A percentile compares a stretch with the other conserved stretches of the same genome.
These are phyloP conservation scores for Didymodactylos carnosus DNA, from an alignment of 2,888 invertebrate species.

Conservation along the genomic window DNA sequence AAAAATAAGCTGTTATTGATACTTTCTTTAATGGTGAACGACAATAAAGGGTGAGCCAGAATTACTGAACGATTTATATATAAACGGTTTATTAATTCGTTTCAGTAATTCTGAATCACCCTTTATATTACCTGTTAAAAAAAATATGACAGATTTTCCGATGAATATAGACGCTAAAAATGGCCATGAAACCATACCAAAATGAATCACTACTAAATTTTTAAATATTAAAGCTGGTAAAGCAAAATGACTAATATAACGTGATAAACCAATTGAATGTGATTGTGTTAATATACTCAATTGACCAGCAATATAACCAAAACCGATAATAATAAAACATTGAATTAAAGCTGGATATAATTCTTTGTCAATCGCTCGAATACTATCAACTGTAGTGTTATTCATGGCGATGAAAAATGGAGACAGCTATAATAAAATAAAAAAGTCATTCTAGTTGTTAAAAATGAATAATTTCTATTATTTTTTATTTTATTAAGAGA, in stretches of 20 bases:
- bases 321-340: conserved; percentile 50
- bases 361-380: conserved; percentile 44
- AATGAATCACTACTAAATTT: conserved; percentile 62
- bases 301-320: conserved; percentile 30
- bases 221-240: conserved; percentile 74
- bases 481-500: too few relatives aligned
- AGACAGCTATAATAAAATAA: too few relatives aligned
- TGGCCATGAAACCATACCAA: conserved; percentile 55
- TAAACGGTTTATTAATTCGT: too few relatives aligned
- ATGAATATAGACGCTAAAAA: conserved; percentile 65
- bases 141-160: conserved; percentile 63
- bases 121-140: conserved; percentile 19
- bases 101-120: too few relatives aligned
- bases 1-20: too few relatives aligned
- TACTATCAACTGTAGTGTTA: too few relatives aligned
- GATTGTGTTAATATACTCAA: conserved; percentile 21
- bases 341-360: conserved; percentile 72
- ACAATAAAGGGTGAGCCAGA: background rate
- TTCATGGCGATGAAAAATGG: too few relatives aligned
- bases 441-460: too few relatives aligned
- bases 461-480: too few relatives aligned
- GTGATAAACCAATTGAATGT: conserved; percentile 49
- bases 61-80: background rate
- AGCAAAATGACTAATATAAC: conserved; percentile 78
- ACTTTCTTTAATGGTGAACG: conserved; percentile 32